These are phyloP conservation scores for Protobothrops mucrosquamatus DNA, from an alignment of 2,113 vertebrate species.

Conservation along the genomic window DNA sequence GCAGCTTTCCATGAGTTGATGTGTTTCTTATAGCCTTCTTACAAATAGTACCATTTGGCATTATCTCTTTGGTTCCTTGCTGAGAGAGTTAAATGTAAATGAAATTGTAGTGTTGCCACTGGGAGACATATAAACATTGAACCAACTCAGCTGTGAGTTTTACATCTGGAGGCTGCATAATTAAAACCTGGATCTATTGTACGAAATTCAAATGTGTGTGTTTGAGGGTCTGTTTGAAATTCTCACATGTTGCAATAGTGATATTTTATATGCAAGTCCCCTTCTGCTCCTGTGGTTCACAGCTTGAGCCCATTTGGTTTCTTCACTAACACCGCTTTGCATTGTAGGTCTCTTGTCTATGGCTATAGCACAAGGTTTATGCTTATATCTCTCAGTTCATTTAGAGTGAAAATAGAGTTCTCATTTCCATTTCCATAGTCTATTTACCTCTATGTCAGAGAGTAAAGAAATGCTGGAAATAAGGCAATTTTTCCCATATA, in stretches of 20 bases:
- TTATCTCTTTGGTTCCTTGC: conserved; percentile 2
- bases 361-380: background rate
- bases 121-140: conserved; percentile 11
- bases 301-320: background rate
- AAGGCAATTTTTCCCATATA: background rate
- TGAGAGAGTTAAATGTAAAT: conserved; percentile 26
- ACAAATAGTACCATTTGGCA: background rate
- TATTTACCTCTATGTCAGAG: background rate
- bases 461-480: background rate
- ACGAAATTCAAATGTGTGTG: background rate
- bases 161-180: conserved; percentile 18
- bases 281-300: background rate
- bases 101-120: background rate
- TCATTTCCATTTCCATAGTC: background rate
- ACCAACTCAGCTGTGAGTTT: conserved; percentile 19
- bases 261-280: background rate
- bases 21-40: accelerated
- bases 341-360: background rate
- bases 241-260: background rate
- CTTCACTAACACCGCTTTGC: background rate
- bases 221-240: background rate
- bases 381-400: background rate
- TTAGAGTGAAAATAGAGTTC: background rate
- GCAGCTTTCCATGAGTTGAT: background rate
- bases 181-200: background rate